phyloP scores from a whole-genome alignment of 1,140 invertebrate genomes.

The Lanistes nyassanus region DNA sequence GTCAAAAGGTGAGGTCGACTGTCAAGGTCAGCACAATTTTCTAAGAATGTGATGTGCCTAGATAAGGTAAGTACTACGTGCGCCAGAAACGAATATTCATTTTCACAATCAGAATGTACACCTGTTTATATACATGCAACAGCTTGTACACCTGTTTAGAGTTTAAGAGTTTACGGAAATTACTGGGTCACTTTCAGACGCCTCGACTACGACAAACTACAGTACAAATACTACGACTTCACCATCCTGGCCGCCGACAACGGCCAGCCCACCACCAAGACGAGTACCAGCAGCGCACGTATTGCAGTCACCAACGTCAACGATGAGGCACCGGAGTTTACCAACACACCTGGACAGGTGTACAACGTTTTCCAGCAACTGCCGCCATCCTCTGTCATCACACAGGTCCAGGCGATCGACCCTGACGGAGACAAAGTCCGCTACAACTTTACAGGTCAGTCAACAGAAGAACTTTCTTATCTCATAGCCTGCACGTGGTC shows the following conservation, averaged over 20 bases:
- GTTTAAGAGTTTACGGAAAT: too few species aligned
- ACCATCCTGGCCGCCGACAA: slow-evolving; percentile 58
- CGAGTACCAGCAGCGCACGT: slow-evolving; percentile 79
- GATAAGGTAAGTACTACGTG: too few species aligned
- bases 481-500: not conserved
- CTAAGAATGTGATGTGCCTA: too few species aligned
- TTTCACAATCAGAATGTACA: not conserved
- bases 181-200: slow-evolving; percentile 40
- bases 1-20: slow-evolving; percentile 47
- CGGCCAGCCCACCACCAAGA: slow-evolving; percentile 67
- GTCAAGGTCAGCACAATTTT: too few species aligned
- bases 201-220: slow-evolving; percentile 52
- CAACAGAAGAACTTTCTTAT: not conserved
- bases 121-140: not conserved
- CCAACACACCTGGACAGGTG: slow-evolving; percentile 80
- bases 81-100: too few species aligned
- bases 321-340: slow-evolving; percentile 66
- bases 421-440: slow-evolving; percentile 77
- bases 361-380: slow-evolving; percentile 85
- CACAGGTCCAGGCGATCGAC: slow-evolving; percentile 91
- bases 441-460: slow-evolving; percentile 57
- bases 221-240: slow-evolving; percentile 55
- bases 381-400: slow-evolving; percentile 87
- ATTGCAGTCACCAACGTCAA: slow-evolving; percentile 62
- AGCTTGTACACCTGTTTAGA: not conserved